A percentile compares a stretch with the other conserved stretches of the same genome.
These are phyloP conservation scores for Magallana gigas DNA, from an alignment of 1,140 invertebrate genomes.

Conservation along the genomic window DNA sequence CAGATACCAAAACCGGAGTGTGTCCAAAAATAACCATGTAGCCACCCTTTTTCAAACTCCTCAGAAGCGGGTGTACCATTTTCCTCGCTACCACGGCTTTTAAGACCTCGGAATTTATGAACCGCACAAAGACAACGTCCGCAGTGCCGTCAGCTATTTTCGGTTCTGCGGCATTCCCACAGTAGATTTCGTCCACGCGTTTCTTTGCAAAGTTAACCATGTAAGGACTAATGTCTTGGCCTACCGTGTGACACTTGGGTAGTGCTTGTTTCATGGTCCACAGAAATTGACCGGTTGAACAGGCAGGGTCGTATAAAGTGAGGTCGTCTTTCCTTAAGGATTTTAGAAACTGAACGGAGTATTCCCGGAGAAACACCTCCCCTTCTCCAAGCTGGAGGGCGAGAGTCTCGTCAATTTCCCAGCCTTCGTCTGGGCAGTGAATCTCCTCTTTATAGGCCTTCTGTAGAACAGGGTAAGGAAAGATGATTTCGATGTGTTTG, in stretches of 20 bases:
- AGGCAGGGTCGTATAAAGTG: slow-evolving; percentile 65
- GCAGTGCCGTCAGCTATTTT: slow-evolving; percentile 58
- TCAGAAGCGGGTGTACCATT: slow-evolving; percentile 57
- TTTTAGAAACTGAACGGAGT: slow-evolving; percentile 59
- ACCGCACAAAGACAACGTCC: slow-evolving; percentile 66
- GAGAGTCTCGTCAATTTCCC: slow-evolving; percentile 68
- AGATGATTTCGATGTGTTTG: slow-evolving; percentile 59
- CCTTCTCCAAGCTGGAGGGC: slow-evolving; percentile 67
- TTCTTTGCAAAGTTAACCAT: slow-evolving; percentile 67
- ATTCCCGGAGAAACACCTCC: slow-evolving; percentile 64
- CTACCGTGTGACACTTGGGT: slow-evolving; percentile 58
- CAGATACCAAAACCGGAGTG: slow-evolving; percentile 64
- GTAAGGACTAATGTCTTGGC: slow-evolving; percentile 64
- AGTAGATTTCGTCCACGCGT: slow-evolving; percentile 65
- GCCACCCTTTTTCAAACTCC: slow-evolving; percentile 62
- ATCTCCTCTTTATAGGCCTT: slow-evolving; percentile 59
- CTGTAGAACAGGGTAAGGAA: slow-evolving; percentile 62
- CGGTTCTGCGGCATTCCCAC: slow-evolving; percentile 63
- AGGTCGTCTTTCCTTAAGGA: slow-evolving; percentile 58
- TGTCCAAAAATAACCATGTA: slow-evolving; percentile 67
- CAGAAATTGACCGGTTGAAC: slow-evolving; percentile 67
- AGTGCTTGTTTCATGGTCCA: slow-evolving; percentile 61
- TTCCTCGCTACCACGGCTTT: slow-evolving; percentile 56
- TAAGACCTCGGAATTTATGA: slow-evolving; percentile 67
- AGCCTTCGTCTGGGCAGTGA: slow-evolving; percentile 65